Evolutionary conservation across 1,140 invertebrate species (phyloP), one percentile per base, ranked within the genome.

Genomic region (Paralvinella palmiformis): DNA sequence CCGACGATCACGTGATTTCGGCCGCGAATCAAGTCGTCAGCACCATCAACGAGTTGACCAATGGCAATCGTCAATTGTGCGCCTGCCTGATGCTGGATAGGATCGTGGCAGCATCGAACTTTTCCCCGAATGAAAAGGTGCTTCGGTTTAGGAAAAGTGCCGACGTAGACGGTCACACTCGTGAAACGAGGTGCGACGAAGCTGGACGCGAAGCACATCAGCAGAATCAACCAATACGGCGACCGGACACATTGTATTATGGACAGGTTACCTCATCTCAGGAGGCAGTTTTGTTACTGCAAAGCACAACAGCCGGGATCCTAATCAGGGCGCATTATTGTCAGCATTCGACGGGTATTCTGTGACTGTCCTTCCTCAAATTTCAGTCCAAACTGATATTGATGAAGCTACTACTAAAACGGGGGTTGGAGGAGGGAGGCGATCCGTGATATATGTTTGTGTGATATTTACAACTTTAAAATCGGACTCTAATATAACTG

Each of bases 171-270:
- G 92, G 92, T 0, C 91, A 91, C 72, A 67, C 78, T 2, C 87
- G 62, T 67, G 2, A 74, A 80, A 1, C 83, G 82, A 13, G 84
- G 87, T 29, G 79, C 69, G 41, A 88, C 90, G 68, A 77, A 80
- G 1, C 81, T 90, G 1, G 88, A 88, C 74, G 83, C 88, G 36
- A 83, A 86, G 13, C 88, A 94, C 71, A 87, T 96, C 1, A 94
- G 91, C 62, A 84, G 93, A 64, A 89, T 91, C 36, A 96, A 96
- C 75, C 87, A 87, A 81, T 96, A 91, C 72, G 89, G 89, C 7
- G 76, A 83, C 48, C 86, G 88, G 74, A 87, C 91, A 5, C 83
- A 85, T 69, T 94, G 92, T 71, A 86, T 94, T 17, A 85, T 61
- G n/a, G 64, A 71, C 0, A 48, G 55, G 29, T 63, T 66, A 1